Evolutionary conservation across 2,113 vertebrate genomes (phyloP), one percentile per base, ranked within the genome.

Genomic region (Catharus minimus): DNA sequence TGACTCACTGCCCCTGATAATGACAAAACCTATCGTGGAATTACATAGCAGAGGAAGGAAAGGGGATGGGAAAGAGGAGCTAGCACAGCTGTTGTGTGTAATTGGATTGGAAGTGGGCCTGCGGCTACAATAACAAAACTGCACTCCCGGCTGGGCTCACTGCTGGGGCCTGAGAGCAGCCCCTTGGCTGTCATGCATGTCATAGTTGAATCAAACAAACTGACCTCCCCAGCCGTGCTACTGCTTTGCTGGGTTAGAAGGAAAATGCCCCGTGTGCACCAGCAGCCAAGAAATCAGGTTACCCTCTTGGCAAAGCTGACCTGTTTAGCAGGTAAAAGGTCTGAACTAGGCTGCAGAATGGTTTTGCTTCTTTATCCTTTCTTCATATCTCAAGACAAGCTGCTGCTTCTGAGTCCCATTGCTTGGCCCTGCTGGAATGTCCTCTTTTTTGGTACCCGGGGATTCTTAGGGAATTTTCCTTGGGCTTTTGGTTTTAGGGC

Each of bases 101-200:
- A 96, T 94, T 97, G 89, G 66, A 95, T 95, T 96, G 95, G 91
- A 97, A 97, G 72, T 71, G 75, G 68, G 86, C 90, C 91, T 86
- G 78, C 1, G 23, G 83, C 92, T 94, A 89, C 92, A 94, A 49
- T 74, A 76, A 88, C 82, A 58, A 16, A 88, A 28, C 88, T 95
- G 53, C 82, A 44, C 64, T 97, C 83, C 65, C 6, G 82, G 84
- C 82, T 92, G 86, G 38, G 82, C 87, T 77, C 38, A 3, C 19
- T 58, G 69, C 82, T 85, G 89, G 87, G 85, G 71, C 30, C 64
- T 24, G 27, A 13, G 47, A 97, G 91, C 86, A 95, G 62, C 88
- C 89, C 78, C 85, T 91, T 82, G 91, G 88, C 93, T 95, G 52
- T 58, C 11, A 3, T 67, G 55, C 30, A 1, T 69, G 9, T 79